These are phyloP conservation scores for Corydoras sp. DNA, from an alignment of 2,113 vertebrate genomes.

Conservation along the genomic window DNA sequence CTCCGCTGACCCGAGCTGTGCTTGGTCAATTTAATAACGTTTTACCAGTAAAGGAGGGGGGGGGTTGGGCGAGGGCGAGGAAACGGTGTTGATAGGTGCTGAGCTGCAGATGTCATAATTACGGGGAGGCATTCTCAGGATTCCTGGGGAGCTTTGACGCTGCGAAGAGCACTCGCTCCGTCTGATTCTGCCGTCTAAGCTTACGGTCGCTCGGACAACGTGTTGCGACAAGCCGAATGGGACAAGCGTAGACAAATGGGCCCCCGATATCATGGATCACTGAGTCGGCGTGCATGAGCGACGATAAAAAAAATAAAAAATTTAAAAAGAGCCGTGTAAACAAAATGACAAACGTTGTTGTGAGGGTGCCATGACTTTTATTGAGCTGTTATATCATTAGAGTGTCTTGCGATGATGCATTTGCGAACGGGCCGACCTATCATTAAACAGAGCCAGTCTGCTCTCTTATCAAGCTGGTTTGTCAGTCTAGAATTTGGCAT, in stretches of 20 bases:
- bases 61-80: constrained; percentile 24
- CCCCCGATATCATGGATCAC: too few relatives aligned
- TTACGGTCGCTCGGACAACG: constrained; percentile 49
- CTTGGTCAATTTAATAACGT: neutral
- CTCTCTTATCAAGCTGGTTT: constrained; percentile 39
- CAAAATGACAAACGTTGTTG: constrained; percentile 54
- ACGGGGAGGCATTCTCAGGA: constrained; percentile 61
- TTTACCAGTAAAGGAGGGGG: constrained; percentile 1
- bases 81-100: constrained; percentile 41
- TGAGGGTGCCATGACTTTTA: constrained; percentile 24
- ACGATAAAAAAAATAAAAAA: constrained; percentile 43
- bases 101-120: constrained; percentile 60
- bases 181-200: constrained; percentile 51
- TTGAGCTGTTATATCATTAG: constrained; percentile 34
- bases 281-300: too few relatives aligned
- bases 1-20: constrained; percentile 11
- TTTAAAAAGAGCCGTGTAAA: constrained; percentile 54
- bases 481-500: constrained; percentile 35
- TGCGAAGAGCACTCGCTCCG: constrained; percentile 50
- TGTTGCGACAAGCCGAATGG: too few relatives aligned
- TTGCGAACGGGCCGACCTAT: constrained; percentile 41
- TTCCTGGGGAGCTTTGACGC: constrained; percentile 56
- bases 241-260: too few relatives aligned
- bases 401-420: constrained; percentile 44
- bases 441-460: constrained; percentile 40